Base-by-base conservation (phyloP, 2,113 vertebrate genomes). In the Lepisosteus oculatus region DNA sequence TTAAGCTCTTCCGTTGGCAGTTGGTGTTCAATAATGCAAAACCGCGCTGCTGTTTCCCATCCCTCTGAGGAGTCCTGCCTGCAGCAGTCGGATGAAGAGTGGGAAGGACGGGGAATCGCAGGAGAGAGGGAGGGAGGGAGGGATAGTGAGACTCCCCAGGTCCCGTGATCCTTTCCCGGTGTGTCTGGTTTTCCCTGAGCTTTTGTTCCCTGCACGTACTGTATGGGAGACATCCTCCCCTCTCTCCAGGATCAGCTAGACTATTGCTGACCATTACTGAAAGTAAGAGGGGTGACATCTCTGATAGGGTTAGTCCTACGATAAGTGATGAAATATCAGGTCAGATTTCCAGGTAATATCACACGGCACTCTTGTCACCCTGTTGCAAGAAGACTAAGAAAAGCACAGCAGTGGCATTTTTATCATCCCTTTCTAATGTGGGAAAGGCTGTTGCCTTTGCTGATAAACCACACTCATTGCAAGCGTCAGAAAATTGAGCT, bases 1-100 rank as follows among this genome's bases (percentile, higher is more conserved):
- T 67, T 71, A 43, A 56, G 55, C 65, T 65, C 63, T 69, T 76
- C 55, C 17, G 65, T 69, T 74, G 69, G 63, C 81, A 79, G 76
- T 83, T 80, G 72, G 75, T 81, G 78, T 82, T 90, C 78, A 89
- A 89, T 89, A 89, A 88, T 89, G 85, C 84, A 90, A 82, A 86
- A 78, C 80, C 76, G 62, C 73, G 74, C 71, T 82, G 81, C 78
- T 84, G 68, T 77, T 80, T 79, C 79, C 75, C 43, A 61, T 74
- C 79, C 81, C 74, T 74, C 79, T 68, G 72, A 79, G 85, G 67
- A 80, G 73, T 74, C 76, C 65, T 54, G 86, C 86, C 83, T 80
- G 76, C 80, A 88, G 87, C 87, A 79, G 70, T 87, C 86, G 84
- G 84, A 88, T 86, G 83, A 84, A 83, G 79, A 79, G 71, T 61